phyloP scores from a whole-genome alignment of 2,888 invertebrate genomes.

The Busseola fusca region DNA sequence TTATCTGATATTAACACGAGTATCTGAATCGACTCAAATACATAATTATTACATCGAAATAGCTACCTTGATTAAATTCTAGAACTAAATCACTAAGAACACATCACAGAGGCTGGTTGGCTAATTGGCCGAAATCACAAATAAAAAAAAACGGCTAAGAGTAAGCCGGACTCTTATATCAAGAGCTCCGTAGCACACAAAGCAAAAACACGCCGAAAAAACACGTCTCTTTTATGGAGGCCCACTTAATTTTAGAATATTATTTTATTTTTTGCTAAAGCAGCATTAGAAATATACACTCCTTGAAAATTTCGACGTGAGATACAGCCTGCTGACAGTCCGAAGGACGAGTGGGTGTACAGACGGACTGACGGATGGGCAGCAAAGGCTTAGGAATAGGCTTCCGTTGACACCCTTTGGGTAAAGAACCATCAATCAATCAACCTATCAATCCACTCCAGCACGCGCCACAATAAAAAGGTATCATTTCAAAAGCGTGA shows the following conservation, averaged over 20 bases:
- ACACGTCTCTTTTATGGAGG: not conserved
- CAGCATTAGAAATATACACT: not conserved
- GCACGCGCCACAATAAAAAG: constrained; percentile 16
- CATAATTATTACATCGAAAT: not conserved
- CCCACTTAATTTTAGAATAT: not conserved
- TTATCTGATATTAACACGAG: constrained; percentile 9
- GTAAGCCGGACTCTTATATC: not conserved
- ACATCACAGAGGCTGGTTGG: not conserved
- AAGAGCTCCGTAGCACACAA: not conserved
- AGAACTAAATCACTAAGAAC: not conserved
- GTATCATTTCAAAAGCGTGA: constrained; percentile 30
- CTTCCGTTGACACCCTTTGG: not conserved
- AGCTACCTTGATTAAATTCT: not conserved
- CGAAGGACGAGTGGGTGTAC: not conserved
- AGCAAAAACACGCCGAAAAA: too few relatives aligned
- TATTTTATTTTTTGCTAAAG: not conserved
- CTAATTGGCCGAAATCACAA: not conserved
- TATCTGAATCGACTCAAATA: constrained; percentile 3
- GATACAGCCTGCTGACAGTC: not conserved
- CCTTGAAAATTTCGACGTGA: not conserved
- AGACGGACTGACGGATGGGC: not conserved
- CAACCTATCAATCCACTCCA: not conserved
- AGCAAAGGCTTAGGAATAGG: not conserved
- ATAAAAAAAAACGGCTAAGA: not conserved
- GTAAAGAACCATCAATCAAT: not conserved